Evolutionary conservation across 2,113 vertebrate species (phyloP).

Genomic region (Gymnarchus niloticus): DNA sequence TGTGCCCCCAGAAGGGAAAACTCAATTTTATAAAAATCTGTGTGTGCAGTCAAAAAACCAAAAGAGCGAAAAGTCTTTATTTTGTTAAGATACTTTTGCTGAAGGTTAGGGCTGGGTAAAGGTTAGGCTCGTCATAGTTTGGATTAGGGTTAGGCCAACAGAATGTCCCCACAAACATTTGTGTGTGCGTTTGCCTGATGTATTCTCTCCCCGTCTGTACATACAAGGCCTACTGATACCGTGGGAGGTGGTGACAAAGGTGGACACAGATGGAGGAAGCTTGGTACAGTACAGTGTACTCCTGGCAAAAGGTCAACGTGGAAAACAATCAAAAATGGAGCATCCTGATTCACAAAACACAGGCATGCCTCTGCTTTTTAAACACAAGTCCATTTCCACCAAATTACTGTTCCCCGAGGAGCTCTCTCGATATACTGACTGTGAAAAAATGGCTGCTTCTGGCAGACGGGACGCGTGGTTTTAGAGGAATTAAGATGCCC

Average conservation of each 20-base stretch:
- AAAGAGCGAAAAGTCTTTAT: too few relatives aligned
- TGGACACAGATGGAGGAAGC: background rate
- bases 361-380: slow-evolving; percentile 1
- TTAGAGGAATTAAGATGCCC: background rate
- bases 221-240: too few relatives aligned
- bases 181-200: background rate
- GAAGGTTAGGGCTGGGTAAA: too few relatives aligned
- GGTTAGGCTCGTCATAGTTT: too few relatives aligned
- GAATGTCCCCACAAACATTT: too few relatives aligned
- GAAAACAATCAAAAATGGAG: background rate
- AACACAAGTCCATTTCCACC: background rate
- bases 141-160: too few relatives aligned
- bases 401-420: background rate
- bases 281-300: background rate
- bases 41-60: too few relatives aligned
- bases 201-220: background rate
- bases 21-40: too few relatives aligned
- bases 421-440: slow-evolving; percentile 2
- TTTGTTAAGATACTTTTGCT: too few relatives aligned
- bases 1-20: too few relatives aligned
- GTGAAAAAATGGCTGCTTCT: background rate
- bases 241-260: background rate
- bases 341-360: background rate
- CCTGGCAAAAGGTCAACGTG: background rate
- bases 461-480: background rate